Conservation (phyloP, 2,888 invertebrate genomes). For the Thereva unica region DNA sequence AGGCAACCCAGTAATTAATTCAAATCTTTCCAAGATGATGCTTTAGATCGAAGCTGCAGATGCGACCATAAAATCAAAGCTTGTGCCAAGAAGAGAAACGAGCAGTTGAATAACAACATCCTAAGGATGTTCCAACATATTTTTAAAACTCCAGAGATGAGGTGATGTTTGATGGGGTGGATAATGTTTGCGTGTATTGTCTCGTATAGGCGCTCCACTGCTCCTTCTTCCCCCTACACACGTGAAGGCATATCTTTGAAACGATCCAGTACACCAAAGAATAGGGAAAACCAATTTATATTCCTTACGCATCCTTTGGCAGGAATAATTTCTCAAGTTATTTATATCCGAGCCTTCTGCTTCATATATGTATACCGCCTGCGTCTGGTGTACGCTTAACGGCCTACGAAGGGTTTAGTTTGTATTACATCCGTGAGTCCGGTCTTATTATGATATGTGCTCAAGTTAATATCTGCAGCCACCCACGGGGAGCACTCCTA, state of each 20-base stretch:
- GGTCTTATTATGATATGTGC: conserved; percentile 32
- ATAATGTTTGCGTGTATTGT: conserved; percentile 19
- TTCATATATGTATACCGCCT: background rate
- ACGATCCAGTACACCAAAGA: conserved; percentile 8
- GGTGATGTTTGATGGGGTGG: conserved; percentile 26
- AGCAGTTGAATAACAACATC: too few species aligned
- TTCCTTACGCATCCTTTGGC: conserved; percentile 40
- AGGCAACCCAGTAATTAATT: too few species aligned
- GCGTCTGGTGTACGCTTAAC: conserved; percentile 12
- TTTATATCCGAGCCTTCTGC: conserved; percentile 33
- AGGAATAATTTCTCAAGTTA: conserved; percentile 41
- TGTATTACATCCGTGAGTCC: conserved; percentile 27
- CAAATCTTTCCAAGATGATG: too few species aligned
- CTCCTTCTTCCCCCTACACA: background rate
- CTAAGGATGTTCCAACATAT: too few species aligned
- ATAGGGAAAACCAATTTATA: conserved; percentile 38
- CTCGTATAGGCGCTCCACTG: conserved; percentile 1
- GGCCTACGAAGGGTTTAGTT: conserved; percentile 25
- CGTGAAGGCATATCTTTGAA: conserved; percentile 15
- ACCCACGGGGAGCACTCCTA: background rate
- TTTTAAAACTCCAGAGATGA: conserved; percentile 17
- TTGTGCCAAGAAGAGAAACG: too few species aligned
- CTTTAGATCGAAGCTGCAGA: too few species aligned
- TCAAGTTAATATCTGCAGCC: conserved; percentile 29
- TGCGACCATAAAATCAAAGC: too few species aligned